Base-by-base conservation (phyloP, 2,113 vertebrate species). In the Neolamprologus variostigma region DNA sequence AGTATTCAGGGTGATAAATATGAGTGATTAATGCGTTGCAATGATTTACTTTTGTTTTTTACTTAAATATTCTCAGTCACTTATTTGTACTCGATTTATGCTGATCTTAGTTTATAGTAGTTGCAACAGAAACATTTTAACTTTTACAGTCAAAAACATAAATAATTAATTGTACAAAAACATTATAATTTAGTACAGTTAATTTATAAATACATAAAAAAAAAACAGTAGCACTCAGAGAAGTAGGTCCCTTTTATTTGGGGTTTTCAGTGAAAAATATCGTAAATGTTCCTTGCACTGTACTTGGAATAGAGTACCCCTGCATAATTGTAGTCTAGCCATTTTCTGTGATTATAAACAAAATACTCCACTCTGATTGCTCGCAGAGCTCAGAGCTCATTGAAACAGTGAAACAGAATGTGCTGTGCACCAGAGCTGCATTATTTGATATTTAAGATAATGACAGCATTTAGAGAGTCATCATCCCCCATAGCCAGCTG, bases 401-500 rank as follows among this genome's bases (percentile, higher is more conserved):
- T 35, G 16, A 76, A 45, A 71, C 37, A 80, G 17, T 76, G 19
- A 33, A 68, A 80, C 35, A 63, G 8, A 73, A 81, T 61, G 54
- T 23, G 35, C 68, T n/a, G 37, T 10, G 5, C 63, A 31, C 45
- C 68, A 26, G 71, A 82, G 81, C 21, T 80, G 47, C 79, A 90
- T 87, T 87, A 91, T 84, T 82, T 90, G 66, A 90, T 89, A 93
- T 88, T 86, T 80, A 91, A 84, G 87, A 87, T 89, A 93, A 93
- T 93, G 81, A 89, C 73, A 92, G 85, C 82, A 63, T 84, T 90
- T 80, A 78, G 85, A 83, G 66, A 66, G n/a, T 71, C 61, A 40
- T 93, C 86, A 54, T 76, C 28, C 68, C 37, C 59, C 86, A 73
- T 12, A 37, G 73, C 85, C 83, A 89, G 89, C 92, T 94, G 91